Base-by-base conservation (phyloP, 2,113 vertebrate species). In the Phalacrocorax pelagicus region DNA sequence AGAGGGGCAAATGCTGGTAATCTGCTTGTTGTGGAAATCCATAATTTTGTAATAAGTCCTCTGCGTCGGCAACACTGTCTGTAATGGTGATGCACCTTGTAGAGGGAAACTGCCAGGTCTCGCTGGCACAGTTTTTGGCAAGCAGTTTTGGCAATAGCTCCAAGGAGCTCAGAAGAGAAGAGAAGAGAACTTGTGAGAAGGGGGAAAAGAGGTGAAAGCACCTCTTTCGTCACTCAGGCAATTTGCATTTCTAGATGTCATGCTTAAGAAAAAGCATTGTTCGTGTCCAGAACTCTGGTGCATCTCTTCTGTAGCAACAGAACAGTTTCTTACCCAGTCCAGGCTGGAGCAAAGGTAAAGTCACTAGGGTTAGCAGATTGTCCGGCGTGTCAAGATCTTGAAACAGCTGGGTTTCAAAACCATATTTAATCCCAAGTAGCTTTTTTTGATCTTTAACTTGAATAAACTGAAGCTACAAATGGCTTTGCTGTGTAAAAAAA, bases 11-110 rank as follows among this genome's bases (percentile, higher is more conserved):
- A 70, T 40, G 19, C n/a, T 47, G 42, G 9, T 16, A 6, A 40
- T 36, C 17, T 65, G 21, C 44, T 58, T 36, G 17, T 30, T 36
- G 58, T 30, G 24, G 49, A 42, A 58, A 71, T 40, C 10, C 1
- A 0, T 57, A 11, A n/a, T 30, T 58, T 42, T 16, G 11, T 7
- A 69, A 23, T 23, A 36, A 61, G 40, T 27, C 17, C n/a, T 38
- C 30, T 38, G 40, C 21, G 4, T 40, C 1, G 0, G 40, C 3
- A 11, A 9, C 1, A 3, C 58, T 40, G 61, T 46, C 36, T 52
- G 22, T 26, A 20, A 34, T 3, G 2, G 75, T 3, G 2, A 34
- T 30, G 32, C 34, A 22, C 38, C 26, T 1, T 3, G 23, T 2
- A 7, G 40, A 27, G 32, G 24, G 63, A 24, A 63, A 51, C 44